These are phyloP conservation scores for Cheracebus regulus DNA, from an alignment of 2,797 vertebrate genomes.

Conservation along the genomic window DNA sequence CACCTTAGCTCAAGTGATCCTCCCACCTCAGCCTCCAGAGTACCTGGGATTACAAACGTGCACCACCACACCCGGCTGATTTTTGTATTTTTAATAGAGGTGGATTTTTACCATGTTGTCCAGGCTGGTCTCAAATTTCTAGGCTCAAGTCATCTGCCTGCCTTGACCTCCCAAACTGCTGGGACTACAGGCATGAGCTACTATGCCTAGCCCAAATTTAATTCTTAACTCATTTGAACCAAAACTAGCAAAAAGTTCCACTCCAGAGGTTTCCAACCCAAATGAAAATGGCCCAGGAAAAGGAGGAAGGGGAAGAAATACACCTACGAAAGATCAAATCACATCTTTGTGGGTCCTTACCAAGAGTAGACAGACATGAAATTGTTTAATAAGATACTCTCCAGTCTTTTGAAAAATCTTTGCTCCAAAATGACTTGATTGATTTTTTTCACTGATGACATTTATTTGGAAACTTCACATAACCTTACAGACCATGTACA, in stretches of 20 bases:
- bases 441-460: not conserved
- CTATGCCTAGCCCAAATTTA: not conserved
- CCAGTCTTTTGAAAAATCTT: not conserved
- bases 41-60: not conserved
- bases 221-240: not conserved
- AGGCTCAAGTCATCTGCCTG: not conserved
- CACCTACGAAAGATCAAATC: not conserved
- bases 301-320: not conserved
- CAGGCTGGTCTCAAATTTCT: not conserved
- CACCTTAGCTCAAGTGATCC: not conserved
- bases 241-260: not conserved
- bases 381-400: not conserved
- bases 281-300: not conserved
- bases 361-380: not conserved
- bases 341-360: not conserved
- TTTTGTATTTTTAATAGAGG: not conserved
- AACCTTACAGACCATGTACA: not conserved
- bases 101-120: not conserved
- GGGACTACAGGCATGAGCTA: not conserved
- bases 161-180: not conserved
- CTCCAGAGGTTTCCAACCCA: not conserved
- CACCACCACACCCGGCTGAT: not conserved
- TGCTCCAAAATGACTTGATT: not conserved
- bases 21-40: not conserved
- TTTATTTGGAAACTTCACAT: conserved; percentile 14